Percentiles rank a stretch among this genome's conserved stretches.
phyloP scores from a whole-genome alignment of 2,113 vertebrate species.

The Rhombomys opimus region DNA sequence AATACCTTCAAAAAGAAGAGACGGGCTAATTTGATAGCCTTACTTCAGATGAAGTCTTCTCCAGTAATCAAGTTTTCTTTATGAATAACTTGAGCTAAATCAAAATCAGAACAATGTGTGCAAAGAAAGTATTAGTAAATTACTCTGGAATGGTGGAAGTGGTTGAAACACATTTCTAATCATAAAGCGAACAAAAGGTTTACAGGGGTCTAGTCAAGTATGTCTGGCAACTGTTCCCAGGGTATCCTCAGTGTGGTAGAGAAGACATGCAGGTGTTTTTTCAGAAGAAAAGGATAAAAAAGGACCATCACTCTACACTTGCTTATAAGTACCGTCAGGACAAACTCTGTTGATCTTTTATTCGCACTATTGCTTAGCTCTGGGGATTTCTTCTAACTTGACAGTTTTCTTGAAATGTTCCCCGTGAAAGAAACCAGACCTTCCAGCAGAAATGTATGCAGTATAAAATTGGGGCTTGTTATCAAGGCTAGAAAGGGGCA shows the following conservation, averaged over 20 bases:
- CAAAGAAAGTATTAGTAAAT: background rate
- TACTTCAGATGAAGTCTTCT: background rate
- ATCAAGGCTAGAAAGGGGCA: background rate
- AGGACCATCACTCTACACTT: background rate
- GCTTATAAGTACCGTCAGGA: background rate
- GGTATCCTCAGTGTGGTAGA: background rate
- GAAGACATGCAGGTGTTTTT: background rate
- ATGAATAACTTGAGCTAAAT: background rate
- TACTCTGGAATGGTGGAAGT: background rate
- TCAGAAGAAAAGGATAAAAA: background rate
- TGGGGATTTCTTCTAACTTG: background rate
- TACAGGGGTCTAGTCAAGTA: background rate
- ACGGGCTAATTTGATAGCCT: background rate
- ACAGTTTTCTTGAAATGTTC: conserved; percentile 6
- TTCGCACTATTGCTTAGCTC: background rate
- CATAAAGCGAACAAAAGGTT: background rate
- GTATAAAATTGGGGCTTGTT: background rate
- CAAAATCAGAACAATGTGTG: conserved; percentile 10
- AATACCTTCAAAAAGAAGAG: background rate
- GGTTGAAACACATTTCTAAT: background rate
- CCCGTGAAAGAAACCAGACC: background rate
- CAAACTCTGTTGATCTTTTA: background rate
- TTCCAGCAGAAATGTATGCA: background rate
- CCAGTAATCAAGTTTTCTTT: background rate
- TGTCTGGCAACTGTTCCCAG: background rate